Evolutionary conservation across 2,113 vertebrate species (phyloP), one percentile per base, ranked within the genome.

Genomic region (Plotosus lineatus): DNA sequence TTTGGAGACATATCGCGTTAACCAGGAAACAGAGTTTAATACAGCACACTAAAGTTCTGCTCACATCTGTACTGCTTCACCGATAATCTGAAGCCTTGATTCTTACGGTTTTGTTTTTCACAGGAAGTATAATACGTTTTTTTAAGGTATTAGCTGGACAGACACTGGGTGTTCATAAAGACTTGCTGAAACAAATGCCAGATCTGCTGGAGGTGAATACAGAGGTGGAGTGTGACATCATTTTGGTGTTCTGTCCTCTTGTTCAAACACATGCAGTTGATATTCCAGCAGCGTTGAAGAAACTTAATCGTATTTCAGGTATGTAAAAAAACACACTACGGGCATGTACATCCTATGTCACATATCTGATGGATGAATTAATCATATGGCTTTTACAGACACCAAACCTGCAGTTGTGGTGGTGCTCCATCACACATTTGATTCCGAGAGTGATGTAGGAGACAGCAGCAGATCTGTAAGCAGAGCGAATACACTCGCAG

Each of bases 341-440:
- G 2, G 1, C 17, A 7, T 28, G 3, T 73, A 31, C 51, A 5
- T 31, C 19, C 1, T 11, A 10, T 28, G 19, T 28, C 15, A 71
- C 26, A 3, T 51, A 73, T 33, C 5, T 33, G 3, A 21, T 12
- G 15, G 31, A 15, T 31, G 4, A 73, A 31, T 11, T 17, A 4
- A 3, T 73, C 4, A 19, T 19, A 71, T 14, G 26, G 12, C 51
- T 73, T 51, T 15, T 73, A 19, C 4, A 73, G 69, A 33, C 10
- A 33, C 10, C n/a, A 73, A 23, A 19, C 44, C 69, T 73, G 46
- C 46, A 4, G 69, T 48, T 19, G 17, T 73, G 3, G 69, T 73
- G 46, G 69, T 73, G 69, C 69, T 73, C 26, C 46, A 73, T 73
- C 46, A 51, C 69, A 73, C 46, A 0, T 48, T 51, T 73, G 3